Evolutionary conservation across 1,140 invertebrate species (phyloP).

Genomic region (Orius insidiosus): DNA sequence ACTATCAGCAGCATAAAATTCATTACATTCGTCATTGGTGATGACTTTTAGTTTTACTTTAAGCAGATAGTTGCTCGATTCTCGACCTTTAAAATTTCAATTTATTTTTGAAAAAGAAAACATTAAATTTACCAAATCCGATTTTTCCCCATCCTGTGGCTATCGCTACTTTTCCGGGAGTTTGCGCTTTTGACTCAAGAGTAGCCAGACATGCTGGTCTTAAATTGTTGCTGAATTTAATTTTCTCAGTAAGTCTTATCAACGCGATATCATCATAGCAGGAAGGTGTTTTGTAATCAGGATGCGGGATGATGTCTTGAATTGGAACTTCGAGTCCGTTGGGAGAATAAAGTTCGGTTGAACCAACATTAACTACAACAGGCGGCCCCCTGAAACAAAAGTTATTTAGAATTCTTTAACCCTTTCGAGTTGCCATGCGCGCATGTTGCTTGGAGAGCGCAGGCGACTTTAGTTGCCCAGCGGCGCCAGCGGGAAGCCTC

Average conservation of each 20-base stretch:
- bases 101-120: too few relatives aligned
- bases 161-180: constrained; percentile 18
- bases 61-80: constrained; percentile 39
- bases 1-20: constrained; percentile 27
- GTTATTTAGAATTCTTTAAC: too few relatives aligned
- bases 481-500: too few relatives aligned
- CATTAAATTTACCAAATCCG: constrained; percentile 24
- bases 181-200: constrained; percentile 4
- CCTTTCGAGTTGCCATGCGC: too few relatives aligned
- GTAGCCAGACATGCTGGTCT: constrained; percentile 29
- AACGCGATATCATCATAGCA: constrained; percentile 30
- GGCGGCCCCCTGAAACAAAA: constrained; percentile 25
- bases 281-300: constrained; percentile 30
- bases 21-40: constrained; percentile 33
- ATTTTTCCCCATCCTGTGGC: constrained; percentile 22
- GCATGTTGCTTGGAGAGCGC: too few relatives aligned
- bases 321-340: constrained; percentile 11
- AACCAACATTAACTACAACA: constrained; percentile 22
- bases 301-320: constrained; percentile 25
- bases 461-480: too few relatives aligned
- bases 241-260: constrained; percentile 21
- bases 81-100: constrained; percentile 21
- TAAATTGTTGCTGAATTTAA: constrained; percentile 21
- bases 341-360: constrained; percentile 20
- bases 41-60: constrained; percentile 44